phyloP scores from a whole-genome alignment of 2,888 invertebrate species.

The Mamestra brassicae region DNA sequence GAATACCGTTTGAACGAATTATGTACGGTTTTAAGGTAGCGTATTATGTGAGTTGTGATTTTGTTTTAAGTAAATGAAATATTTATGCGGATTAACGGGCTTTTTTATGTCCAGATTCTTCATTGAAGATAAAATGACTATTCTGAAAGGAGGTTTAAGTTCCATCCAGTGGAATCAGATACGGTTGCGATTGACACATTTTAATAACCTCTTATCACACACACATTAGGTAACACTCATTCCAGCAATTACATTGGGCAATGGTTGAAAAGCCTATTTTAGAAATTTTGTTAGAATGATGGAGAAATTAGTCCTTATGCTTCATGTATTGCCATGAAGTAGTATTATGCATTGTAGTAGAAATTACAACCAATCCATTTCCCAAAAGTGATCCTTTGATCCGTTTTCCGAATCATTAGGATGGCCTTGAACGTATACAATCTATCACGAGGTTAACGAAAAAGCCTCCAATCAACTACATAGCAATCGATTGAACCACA shows the following conservation, averaged over 20 bases:
- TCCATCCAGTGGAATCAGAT: too few relatives aligned
- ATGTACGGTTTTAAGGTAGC: slow-evolving; percentile 3
- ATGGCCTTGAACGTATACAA: not conserved
- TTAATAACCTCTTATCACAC: too few relatives aligned
- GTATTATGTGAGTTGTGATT: not conserved
- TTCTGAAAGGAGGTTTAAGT: not conserved
- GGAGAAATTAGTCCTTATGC: not conserved
- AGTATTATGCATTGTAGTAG: not conserved
- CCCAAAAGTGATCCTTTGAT: not conserved
- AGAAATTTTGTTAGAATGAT: too few relatives aligned
- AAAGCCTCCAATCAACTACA: slow-evolving; percentile 17
- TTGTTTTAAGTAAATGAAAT: not conserved
- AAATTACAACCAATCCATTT: not conserved
- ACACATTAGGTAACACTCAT: too few relatives aligned
- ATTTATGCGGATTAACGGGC: too few relatives aligned
- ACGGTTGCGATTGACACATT: too few relatives aligned
- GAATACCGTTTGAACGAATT: slow-evolving; percentile 51
- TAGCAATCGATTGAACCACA: slow-evolving; percentile 27
- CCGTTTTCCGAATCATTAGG: not conserved
- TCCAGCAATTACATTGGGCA: not conserved
- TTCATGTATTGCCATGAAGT: too few relatives aligned
- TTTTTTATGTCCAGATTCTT: not conserved
- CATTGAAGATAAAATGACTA: not conserved
- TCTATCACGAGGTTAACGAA: not conserved
- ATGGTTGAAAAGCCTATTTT: not conserved